A percentile compares a stretch with the other conserved stretches of the same genome.
These are phyloP conservation scores for Amiota communis DNA, from an alignment of 2,888 invertebrate species.

Conservation along the genomic window DNA sequence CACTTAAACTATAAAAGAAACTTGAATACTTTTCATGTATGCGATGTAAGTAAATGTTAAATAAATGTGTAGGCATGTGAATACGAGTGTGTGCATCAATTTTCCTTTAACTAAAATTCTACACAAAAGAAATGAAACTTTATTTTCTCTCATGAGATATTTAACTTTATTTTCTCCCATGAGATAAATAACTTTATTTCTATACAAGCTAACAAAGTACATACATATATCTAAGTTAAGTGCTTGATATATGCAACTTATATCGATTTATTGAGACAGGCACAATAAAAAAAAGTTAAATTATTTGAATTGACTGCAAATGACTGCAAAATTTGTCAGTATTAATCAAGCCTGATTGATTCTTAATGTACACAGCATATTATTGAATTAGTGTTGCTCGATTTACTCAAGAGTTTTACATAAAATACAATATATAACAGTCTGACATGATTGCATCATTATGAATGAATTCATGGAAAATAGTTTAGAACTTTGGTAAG, in stretches of 20 bases:
- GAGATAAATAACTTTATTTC: conserved; percentile 57
- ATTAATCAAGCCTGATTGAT: conserved; percentile 31
- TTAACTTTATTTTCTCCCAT: conserved; percentile 54
- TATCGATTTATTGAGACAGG: conserved; percentile 5
- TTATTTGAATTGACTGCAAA: conserved; percentile 25
- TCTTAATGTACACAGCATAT: conserved; percentile 9
- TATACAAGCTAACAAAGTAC: no score
- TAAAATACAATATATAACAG: background rate
- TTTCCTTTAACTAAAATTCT: conserved; percentile 35
- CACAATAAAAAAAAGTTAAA: conserved; percentile 16
- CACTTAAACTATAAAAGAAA: no score
- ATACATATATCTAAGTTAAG: conserved; percentile 6
- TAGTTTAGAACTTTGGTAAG: no score
- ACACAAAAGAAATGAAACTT: conserved; percentile 49
- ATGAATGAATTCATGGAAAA: no score
- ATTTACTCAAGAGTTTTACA: background rate
- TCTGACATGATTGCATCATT: background rate
- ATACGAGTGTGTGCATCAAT: background rate
- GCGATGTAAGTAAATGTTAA: background rate
- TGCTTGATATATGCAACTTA: background rate
- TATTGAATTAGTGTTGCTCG: no score
- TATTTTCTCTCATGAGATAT: conserved; percentile 49
- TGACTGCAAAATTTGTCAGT: conserved; percentile 4
- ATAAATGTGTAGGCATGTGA: conserved; percentile 1
- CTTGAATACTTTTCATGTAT: background rate